phyloP scores from a whole-genome alignment of 2,797 vertebrate genomes.

The Sebastolobus alascanus region DNA sequence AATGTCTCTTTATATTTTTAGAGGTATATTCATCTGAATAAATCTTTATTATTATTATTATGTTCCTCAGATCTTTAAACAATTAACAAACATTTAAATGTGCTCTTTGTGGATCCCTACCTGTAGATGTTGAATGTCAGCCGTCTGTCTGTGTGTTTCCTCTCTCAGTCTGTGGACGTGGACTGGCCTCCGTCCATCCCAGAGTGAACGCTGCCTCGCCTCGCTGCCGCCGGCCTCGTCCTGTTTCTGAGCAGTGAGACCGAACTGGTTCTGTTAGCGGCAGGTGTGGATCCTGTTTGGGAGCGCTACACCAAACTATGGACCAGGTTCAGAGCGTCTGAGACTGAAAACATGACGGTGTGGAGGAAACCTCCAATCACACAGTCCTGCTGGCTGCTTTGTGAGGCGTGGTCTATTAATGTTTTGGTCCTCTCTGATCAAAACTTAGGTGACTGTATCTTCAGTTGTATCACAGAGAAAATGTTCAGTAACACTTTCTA shows the following conservation, averaged over 20 bases:
- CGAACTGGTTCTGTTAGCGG: neutral
- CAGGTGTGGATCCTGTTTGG: neutral
- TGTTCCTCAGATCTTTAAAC: neutral
- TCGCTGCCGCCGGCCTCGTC: neutral
- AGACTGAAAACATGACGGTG: neutral
- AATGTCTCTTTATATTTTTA: neutral
- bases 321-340: neutral
- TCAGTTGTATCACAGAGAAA: neutral
- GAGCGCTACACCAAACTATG: neutral
- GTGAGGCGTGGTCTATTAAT: neutral
- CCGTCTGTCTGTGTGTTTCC: neutral
- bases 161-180: slow-evolving; percentile 93
- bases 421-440: neutral
- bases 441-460: neutral
- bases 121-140: neutral
- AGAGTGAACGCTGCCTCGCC: slow-evolving; percentile 76
- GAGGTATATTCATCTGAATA: too few relatives aligned
- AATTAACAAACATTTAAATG: neutral
- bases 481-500: neutral
- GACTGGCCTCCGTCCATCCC: slow-evolving; percentile 95
- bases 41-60: neutral
- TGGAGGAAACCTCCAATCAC: neutral
- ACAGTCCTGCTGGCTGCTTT: neutral
- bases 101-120: neutral
- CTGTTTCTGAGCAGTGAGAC: neutral